Conservation (phyloP, 2,113 vertebrate genomes). For the Pardalotus punctatus region DNA sequence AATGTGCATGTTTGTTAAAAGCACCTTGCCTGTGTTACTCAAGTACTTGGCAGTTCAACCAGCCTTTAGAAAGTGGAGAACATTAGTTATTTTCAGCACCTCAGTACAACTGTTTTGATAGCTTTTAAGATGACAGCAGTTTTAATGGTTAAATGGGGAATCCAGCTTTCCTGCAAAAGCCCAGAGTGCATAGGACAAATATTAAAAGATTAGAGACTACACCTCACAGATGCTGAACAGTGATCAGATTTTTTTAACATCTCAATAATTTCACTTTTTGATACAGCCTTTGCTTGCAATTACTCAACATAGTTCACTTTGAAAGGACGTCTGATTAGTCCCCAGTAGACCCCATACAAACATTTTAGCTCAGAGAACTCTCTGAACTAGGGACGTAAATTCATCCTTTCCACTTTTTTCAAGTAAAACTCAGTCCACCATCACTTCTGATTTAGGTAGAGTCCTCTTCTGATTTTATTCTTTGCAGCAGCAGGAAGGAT, state of each 20-base stretch:
- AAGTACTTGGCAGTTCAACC: neutral
- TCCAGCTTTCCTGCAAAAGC: neutral
- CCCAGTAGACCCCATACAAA: neutral
- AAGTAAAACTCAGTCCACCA: neutral
- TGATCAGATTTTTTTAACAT: fast-evolving
- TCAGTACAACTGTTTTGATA: neutral
- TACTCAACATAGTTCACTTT: neutral
- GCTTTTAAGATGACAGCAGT: neutral
- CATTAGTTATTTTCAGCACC: neutral
- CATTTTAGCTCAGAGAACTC: neutral
- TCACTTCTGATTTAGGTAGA: neutral
- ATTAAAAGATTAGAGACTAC: neutral
- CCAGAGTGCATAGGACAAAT: neutral
- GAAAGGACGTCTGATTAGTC: neutral
- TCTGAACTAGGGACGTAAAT: neutral
- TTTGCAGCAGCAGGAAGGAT: neutral
- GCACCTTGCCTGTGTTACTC: neutral
- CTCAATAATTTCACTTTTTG: neutral
- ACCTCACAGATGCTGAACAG: neutral
- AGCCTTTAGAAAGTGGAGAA: neutral
- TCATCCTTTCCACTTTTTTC: neutral
- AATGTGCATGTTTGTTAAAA: neutral
- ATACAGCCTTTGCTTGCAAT: neutral
- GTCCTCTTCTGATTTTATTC: neutral
- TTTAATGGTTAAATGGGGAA: neutral